phyloP scores from a whole-genome alignment of 2,888 invertebrate species.

The Nemurella pictetii region DNA sequence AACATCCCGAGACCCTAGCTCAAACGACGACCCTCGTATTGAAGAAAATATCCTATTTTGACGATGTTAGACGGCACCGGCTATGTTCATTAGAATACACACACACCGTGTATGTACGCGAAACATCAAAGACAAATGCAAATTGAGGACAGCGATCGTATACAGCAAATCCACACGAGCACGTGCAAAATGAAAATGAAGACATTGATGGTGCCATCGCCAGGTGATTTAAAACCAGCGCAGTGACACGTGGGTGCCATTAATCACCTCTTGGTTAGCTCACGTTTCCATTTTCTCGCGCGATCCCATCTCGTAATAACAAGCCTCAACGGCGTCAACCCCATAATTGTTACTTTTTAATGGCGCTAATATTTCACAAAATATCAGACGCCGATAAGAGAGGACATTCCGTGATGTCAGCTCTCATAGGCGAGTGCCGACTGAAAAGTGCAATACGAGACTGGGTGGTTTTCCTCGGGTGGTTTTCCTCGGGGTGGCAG shows the following conservation, averaged over 20 bases:
- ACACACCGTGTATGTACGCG: not conserved
- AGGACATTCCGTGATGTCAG: constrained; percentile 7
- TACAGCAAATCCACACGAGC: not conserved
- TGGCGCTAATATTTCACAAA: constrained; percentile 4
- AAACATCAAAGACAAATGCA: not conserved
- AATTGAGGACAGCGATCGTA: not conserved
- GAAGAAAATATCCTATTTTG: not conserved
- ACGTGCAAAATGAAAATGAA: not conserved
- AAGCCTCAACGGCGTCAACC: not conserved
- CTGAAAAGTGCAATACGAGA: too few relatives aligned
- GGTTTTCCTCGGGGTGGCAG: not conserved
- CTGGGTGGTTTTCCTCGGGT: not conserved
- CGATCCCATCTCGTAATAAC: not conserved
- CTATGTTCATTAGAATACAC: not conserved
- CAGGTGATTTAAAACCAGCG: not conserved
- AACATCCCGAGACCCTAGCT: not conserved
- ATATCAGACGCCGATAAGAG: not conserved
- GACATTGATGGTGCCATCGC: not conserved
- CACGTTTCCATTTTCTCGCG: not conserved
- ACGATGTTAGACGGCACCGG: not conserved
- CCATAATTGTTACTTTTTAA: constrained; percentile 10
- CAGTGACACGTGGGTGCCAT: not conserved
- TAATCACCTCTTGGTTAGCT: not conserved
- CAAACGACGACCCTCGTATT: not conserved
- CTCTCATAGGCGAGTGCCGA: not conserved